Evolutionary conservation across 1,140 invertebrate species (phyloP), one percentile per base, ranked within the genome.

Genomic region (Parapsyche elsis): DNA sequence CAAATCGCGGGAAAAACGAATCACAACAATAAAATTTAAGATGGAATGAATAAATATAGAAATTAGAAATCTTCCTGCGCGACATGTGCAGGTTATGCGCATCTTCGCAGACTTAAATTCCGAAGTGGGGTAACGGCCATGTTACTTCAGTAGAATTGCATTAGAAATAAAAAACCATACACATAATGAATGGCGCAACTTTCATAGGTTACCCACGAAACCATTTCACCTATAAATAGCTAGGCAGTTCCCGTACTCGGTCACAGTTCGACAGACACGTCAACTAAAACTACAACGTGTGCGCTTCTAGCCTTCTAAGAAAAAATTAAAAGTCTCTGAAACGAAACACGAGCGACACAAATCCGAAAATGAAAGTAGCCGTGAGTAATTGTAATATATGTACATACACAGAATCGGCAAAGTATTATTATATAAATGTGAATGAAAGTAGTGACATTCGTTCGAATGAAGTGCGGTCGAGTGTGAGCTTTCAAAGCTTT

Each of bases 191-290:
- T 81, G 71, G 26, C 77, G 77, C 64, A 81, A 81, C 45, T 59
- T 79, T 79, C 49, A 23, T 71, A 44, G 59, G 74, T 44, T 21
- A 61, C 30, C 16, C 45, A 19, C 16, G 38, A 45, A 67, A 79
- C 38, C 67, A 24, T 82, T 80, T 70, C 71, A 73, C 75, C 73
- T 82, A 82, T 82, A 82, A 82, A 82, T 82, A 82, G 24, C 64
- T 14, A 80, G 67, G 44, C 26, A 5, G 4, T 45, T 46, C 46
- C 71, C 21, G 38, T 12, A n/a, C 74, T 26, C 21, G 49, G 24
- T 73, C 81, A 82, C 78, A 82, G 78, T 79, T 61, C 74, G 14
- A 61, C 44, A 38, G 30, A 24, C n/a, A 14, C 10, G 38, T 9
- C 10, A 61, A 30, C 73, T n/a, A 26, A 21, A 23, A 38, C 12